phyloP scores from a whole-genome alignment of 1,140 invertebrate genomes.

The Macrostomum lignano region DNA sequence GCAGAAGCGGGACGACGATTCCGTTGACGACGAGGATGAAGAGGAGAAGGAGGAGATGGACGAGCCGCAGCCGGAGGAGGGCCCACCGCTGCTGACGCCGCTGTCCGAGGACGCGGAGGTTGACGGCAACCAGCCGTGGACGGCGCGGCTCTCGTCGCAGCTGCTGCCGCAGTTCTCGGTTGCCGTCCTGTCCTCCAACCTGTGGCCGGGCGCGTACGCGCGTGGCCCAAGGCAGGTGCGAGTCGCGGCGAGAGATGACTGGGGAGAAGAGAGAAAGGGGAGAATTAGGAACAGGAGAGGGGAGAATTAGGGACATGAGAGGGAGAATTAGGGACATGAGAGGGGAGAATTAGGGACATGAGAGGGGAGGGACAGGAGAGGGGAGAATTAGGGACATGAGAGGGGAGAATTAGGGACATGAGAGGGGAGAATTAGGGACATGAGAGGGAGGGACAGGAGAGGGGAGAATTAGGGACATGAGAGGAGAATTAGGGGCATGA shows the following conservation, averaged over 20 bases:
- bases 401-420: too few relatives aligned
- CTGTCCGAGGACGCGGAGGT: conserved; percentile 9
- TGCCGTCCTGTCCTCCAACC: neutral
- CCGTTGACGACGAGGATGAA: conserved; percentile 22
- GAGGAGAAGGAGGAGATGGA: conserved; percentile 10
- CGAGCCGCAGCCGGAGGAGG: conserved; percentile 31
- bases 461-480: too few relatives aligned
- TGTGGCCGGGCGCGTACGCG: conserved; percentile 3
- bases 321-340: too few relatives aligned
- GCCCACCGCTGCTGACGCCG: conserved; percentile 33
- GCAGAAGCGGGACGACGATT: conserved; percentile 14
- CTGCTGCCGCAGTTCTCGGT: conserved; percentile 4
- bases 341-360: too few relatives aligned
- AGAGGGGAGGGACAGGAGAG: too few relatives aligned
- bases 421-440: too few relatives aligned
- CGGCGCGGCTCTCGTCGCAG: conserved; percentile 11
- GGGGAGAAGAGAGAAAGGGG: too few relatives aligned
- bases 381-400: too few relatives aligned
- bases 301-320: too few relatives aligned
- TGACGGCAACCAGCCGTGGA: conserved; percentile 35
- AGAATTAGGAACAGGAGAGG: too few relatives aligned
- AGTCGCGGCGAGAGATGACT: neutral
- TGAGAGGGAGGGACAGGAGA: too few relatives aligned
- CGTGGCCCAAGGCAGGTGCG: neutral
- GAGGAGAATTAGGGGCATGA: too few relatives aligned